Conservation (phyloP, 2,888 invertebrate genomes). For the Dynastes maya region DNA sequence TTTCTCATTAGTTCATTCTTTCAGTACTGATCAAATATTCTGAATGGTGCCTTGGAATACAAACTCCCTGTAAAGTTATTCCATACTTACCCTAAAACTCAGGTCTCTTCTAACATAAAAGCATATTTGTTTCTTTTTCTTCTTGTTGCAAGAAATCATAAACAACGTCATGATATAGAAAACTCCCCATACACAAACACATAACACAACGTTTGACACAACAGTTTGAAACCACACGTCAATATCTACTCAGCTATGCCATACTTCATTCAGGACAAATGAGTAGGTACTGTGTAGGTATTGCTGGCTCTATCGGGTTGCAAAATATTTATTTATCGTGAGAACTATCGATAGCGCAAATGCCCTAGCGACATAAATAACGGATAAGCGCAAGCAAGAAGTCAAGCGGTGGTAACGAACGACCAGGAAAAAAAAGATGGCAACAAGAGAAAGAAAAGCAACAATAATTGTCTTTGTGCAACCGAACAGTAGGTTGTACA, state of each 20-base stretch:
- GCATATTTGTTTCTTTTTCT: too few species aligned
- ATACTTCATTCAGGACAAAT: constrained; percentile 4
- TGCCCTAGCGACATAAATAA: constrained; percentile 24
- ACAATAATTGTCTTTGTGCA: constrained; percentile 48
- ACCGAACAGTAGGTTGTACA: constrained; percentile 43
- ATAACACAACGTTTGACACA: not conserved
- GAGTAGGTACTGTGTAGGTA: too few species aligned
- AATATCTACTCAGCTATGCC: constrained; percentile 5
- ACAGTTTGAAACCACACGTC: not conserved
- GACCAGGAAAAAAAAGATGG: constrained; percentile 9
- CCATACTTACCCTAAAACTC: too few species aligned
- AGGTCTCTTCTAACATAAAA: too few species aligned
- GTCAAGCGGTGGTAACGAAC: not conserved
- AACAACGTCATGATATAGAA: too few species aligned
- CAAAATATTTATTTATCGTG: constrained; percentile 32
- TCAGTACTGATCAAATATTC: too few species aligned
- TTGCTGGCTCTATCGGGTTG: not conserved
- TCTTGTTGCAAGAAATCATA: too few species aligned
- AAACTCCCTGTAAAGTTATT: too few species aligned
- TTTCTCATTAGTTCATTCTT: too few species aligned
- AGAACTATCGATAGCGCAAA: constrained; percentile 33
- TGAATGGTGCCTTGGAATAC: too few species aligned
- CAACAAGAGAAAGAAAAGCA: constrained; percentile 20
- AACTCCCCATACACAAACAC: not conserved
- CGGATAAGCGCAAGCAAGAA: constrained; percentile 18